Evolutionary conservation across 2,113 vertebrate genomes (phyloP), one percentile per base, ranked within the genome.

Genomic region (Pimephales promelas): DNA sequence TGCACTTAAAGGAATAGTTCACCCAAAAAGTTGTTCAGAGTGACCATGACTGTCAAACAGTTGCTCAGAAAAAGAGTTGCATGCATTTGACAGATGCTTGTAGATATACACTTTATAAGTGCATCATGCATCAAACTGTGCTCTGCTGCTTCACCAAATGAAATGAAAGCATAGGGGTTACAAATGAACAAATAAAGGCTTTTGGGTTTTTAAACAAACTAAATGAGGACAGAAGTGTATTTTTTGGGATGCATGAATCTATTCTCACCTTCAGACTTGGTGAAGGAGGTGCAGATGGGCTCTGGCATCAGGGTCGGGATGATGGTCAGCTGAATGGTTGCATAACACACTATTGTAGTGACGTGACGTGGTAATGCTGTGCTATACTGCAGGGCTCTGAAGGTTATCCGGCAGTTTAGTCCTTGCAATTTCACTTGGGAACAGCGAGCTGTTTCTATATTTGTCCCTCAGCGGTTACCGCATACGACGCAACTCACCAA

Each of bases 1-100:
- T 47, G 70, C 24, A 5, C 20, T 47, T 31, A 64, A 72, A 79
- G 66, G 43, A 77, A 36, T 34, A 76, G 73, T 31, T 28, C 71
- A 49, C 24, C 24, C 16, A 56, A 34, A 22, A 75, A 54, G 2
- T 14, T 71, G 64, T 20, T 22, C 2, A 43, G 13, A 24, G 68
- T 45, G 68, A 45, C 68, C 11, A 26, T 68, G 28, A 36, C 18
- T 68, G 31, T 68, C 31, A 20, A 20, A 34, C 9, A 68, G 20
- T 6, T 11, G 68, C 0, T 68, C 16, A 36, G 18, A 20, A 68
- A 5, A 68, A 68, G 64, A 68, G 62, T 64, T 66, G 8, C 62
- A 28, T 62, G 22, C 24, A 62, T 28, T 56, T 56, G 20, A 16
- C 6, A n/a, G 22, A 57, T 57, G 54, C 54, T 59, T 31, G 31